Percentiles rank a stretch among this genome's conserved stretches.
Conservation (phyloP, 2,113 vertebrate genomes). For the Microtus oregoni region DNA sequence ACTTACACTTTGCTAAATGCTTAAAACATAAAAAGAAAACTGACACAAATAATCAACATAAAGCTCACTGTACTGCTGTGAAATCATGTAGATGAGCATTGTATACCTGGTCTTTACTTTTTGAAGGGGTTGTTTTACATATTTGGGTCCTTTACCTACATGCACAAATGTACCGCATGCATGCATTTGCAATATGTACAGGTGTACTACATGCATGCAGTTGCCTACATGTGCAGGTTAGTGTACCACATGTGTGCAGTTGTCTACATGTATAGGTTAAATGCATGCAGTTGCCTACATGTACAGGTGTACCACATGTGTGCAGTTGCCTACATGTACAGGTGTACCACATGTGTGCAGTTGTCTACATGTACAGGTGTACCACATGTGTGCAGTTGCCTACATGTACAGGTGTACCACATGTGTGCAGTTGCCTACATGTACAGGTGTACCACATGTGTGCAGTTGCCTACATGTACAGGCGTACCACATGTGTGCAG, state of each 20-base stretch:
- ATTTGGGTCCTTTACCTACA: not conserved
- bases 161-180: too few relatives aligned
- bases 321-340: not conserved
- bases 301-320: too few relatives aligned
- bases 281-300: not conserved
- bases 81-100: not conserved
- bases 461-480: not conserved
- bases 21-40: conserved; percentile 46
- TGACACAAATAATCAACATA: conserved; percentile 54
- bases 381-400: not conserved
- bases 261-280: too few relatives aligned
- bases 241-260: not conserved
- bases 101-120: not conserved
- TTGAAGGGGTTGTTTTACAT: not conserved
- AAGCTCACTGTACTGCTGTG: conserved; percentile 32
- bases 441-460: not conserved
- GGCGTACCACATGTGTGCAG: not conserved
- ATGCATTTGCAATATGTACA: not conserved
- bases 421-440: not conserved
- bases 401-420: too few relatives aligned
- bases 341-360: not conserved
- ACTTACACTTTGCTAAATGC: conserved; percentile 66
- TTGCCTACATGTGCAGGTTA: too few relatives aligned
- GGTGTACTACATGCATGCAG: not conserved
- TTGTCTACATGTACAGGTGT: too few relatives aligned